Evolutionary conservation across 92 coral and sea anemone species (phyloP).

Genomic region (Paragorgia papillata): DNA sequence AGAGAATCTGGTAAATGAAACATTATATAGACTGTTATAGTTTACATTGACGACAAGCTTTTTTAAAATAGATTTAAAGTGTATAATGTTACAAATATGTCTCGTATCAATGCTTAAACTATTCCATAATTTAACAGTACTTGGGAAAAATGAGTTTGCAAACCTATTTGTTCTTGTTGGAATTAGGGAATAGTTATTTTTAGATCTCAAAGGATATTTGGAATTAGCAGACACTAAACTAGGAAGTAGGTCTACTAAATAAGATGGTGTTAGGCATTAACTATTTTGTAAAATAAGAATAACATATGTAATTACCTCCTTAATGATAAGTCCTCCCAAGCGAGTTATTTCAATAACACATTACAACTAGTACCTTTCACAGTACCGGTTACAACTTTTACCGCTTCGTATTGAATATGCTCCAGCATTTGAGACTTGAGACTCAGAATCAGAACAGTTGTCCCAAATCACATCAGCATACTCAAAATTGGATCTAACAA

Average conservation of each 20-base stretch:
- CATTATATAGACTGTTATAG: too few relatives aligned
- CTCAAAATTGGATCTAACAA: conserved; percentile 7
- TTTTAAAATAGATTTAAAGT: too few relatives aligned
- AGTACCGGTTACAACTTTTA: conserved; percentile 48
- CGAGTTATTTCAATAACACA: not conserved
- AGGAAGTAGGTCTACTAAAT: conserved; percentile 3
- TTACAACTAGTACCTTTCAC: conserved; percentile 43
- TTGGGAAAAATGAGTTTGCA: too few relatives aligned
- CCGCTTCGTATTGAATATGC: conserved; percentile 48
- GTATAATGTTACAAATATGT: too few relatives aligned
- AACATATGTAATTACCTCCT: not conserved
- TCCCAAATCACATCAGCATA: conserved; percentile 9
- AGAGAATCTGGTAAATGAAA: too few relatives aligned
- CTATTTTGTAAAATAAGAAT: conserved; percentile 1
- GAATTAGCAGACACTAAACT: conserved; percentile 29
- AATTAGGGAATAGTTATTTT: too few relatives aligned
- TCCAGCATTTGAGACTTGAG: conserved; percentile 40
- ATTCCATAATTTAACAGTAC: too few relatives aligned
- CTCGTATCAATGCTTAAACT: too few relatives aligned
- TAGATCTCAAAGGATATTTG: conserved; percentile 12
- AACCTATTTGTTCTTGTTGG: too few relatives aligned
- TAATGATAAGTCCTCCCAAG: not conserved
- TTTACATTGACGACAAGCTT: too few relatives aligned
- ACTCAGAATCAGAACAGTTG: conserved; percentile 28
- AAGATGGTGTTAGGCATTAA: not conserved